Evolutionary conservation across 2,888 invertebrate species (phyloP), one percentile per base, ranked within the genome.

Genomic region (Folsomia manolachei): DNA sequence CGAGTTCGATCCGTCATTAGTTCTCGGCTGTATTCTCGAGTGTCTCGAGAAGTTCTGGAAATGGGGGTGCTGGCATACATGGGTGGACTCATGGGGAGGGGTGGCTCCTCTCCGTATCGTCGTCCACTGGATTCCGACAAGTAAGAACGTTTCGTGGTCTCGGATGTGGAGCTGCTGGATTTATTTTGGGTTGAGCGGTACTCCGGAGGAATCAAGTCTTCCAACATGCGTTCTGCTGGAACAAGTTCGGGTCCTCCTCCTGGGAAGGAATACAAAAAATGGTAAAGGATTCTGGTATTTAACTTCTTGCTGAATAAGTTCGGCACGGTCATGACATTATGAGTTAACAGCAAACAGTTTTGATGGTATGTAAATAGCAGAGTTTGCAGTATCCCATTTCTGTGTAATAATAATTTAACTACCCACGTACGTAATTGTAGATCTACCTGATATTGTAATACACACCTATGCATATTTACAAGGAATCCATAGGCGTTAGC

Each of bases 21-120:
- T 63, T 79, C 79, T 2, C 76, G 71, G 11, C 39, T 62, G 64
- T 76, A 78, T 18, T 66, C 65, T 21, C 62, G 60, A 9, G 73
- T 60, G 11, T 67, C 70, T 26, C 67, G 69, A 26, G 64, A 68
- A n/a, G 63, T 73, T 21, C 75, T 69, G 19, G 73, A 73, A 67
- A 79, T 69, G 18, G 78, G 77, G 19, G 79, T 78, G 62, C 78
- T 78, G 9, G 78, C 63, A 56, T 76, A 78, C n/a, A 79, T 39
- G 21, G 79, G 79, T 24, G 75, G 76, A 9, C 79, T 76, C 69
- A 75, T 70, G 39, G 72, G 60, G 11, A 62, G 72, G 39, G 72
- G 60, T n/a, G 67, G 72, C 52, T 68, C 69, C 63, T 39, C 69
- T 64, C 63, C 53, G 39, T 27, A 27, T 63, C 66, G 56, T 25